Conservation (phyloP, 2,113 vertebrate genomes). For the Etheostoma spectabile region DNA sequence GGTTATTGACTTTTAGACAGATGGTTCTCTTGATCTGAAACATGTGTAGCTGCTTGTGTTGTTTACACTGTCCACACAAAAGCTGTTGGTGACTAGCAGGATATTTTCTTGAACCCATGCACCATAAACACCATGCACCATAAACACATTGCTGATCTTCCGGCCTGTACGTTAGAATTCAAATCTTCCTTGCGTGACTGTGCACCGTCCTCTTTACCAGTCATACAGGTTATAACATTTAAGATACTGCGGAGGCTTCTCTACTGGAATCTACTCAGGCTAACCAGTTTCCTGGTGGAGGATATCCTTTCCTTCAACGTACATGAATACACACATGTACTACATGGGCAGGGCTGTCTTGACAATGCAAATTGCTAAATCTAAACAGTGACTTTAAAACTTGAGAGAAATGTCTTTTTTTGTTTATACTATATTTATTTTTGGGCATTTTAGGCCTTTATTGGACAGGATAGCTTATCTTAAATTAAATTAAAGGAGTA, state of each 20-base stretch:
- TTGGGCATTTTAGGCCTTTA: no score
- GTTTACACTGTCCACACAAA: not conserved
- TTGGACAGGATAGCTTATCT: no score
- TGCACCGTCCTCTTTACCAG: not conserved
- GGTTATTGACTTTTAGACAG: not conserved
- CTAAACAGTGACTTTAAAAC: not conserved
- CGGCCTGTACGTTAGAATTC: slow-evolving; percentile 20
- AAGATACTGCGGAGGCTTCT: not conserved
- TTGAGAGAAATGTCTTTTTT: not conserved
- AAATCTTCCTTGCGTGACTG: not conserved
- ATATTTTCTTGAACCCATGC: not conserved
- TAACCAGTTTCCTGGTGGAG: slow-evolving; percentile 34
- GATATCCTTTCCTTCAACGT: not conserved
- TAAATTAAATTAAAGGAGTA: not conserved
- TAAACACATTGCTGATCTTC: slow-evolving; percentile 6
- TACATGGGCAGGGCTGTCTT: slow-evolving; percentile 14
- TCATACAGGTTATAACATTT: slow-evolving; percentile 13
- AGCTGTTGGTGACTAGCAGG: not conserved
- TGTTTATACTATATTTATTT: not conserved
- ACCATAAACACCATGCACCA: not conserved
- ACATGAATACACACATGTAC: not conserved
- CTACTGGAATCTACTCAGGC: not conserved
- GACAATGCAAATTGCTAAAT: slow-evolving; percentile 2
- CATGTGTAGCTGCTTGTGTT: not conserved
- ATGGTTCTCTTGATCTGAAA: slow-evolving; percentile 15